Evolutionary conservation across 2,113 vertebrate genomes (phyloP), one percentile per base, ranked within the genome.

Genomic region (Tachuris rubrigastra): DNA sequence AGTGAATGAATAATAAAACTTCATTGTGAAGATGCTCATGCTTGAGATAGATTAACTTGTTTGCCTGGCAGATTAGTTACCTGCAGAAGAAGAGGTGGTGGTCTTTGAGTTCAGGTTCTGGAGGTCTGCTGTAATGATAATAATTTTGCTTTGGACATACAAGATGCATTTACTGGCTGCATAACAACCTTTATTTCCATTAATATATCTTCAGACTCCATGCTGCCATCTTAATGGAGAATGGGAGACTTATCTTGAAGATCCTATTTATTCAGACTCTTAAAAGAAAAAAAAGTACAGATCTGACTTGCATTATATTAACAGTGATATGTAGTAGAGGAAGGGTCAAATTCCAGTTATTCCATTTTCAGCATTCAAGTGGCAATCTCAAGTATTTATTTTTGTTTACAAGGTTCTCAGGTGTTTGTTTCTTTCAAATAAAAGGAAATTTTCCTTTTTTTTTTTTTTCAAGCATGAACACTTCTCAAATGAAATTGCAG

Each of bases 401-500:
- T 89, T 87, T 87, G 42, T 85, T 96, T 90, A 49, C 22, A 81
- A 35, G 28, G 18, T 62, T 47, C 15, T 83, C 62, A 33, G 15
- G 42, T 53, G 39, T 77, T 86, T 84, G 62, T 42, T 30, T 58
- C 80, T 87, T 67, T 77, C n/a, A 73, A 87, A 71, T 27, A 56
- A 87, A 91, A 83, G 9, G 9, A 68, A 84, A n/a, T 58, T 62
- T 87, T 71, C 27, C 41, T 5, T 42, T 68, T 75, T 88, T 42
- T 68, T 75, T 88, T 89, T 46, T 89, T 76, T 14, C 35, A 85
- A 67, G 50, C 8, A 44, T 35, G 80, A 71, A 47, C 35, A 46
- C 53, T 92, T 94, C 73, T 91, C 71, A 93, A 47, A 93, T 52
- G 35, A 86, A 95, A 95, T 59, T 91, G 68, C 23, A 35, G 56